Conservation (phyloP, 2,797 vertebrate species). For the Rallus crepitans region DNA sequence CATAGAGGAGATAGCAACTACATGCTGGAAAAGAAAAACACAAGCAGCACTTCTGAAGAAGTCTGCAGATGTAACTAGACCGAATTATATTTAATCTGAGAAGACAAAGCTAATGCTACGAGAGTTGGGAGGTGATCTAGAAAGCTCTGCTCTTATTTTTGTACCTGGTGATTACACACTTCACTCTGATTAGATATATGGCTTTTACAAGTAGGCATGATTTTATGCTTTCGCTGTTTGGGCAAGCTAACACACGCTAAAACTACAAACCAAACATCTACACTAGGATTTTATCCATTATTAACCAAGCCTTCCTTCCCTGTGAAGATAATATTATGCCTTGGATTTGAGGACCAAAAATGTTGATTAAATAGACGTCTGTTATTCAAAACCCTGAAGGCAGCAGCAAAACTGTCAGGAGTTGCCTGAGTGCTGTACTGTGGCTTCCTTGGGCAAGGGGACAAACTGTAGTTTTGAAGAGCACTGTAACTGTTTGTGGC, state of each 20-base stretch:
- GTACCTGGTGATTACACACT: neutral
- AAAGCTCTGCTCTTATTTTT: neutral
- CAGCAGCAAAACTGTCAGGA: neutral
- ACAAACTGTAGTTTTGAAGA: neutral
- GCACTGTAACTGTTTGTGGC: neutral
- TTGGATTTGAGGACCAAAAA: neutral
- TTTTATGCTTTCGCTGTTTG: neutral
- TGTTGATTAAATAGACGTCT: slow-evolving; percentile 22
- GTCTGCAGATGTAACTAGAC: neutral
- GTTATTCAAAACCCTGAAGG: neutral
- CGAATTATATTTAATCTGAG: neutral
- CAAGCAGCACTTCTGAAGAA: neutral
- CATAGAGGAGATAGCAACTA: neutral
- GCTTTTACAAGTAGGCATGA: neutral
- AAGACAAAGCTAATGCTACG: neutral
- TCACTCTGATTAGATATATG: neutral
- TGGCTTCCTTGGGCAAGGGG: neutral
- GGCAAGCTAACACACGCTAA: slow-evolving; percentile 11
- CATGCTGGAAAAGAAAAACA: neutral
- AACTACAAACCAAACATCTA: neutral
- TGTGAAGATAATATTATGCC: neutral
- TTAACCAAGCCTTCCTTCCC: neutral
- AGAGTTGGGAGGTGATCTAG: neutral
- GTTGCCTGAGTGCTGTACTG: neutral
- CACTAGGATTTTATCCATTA: slow-evolving; percentile 20